Percentiles rank a stretch among this genome's conserved stretches.
phyloP scores from a whole-genome alignment of 2,113 vertebrate genomes.

The Otolemur garnettii region DNA sequence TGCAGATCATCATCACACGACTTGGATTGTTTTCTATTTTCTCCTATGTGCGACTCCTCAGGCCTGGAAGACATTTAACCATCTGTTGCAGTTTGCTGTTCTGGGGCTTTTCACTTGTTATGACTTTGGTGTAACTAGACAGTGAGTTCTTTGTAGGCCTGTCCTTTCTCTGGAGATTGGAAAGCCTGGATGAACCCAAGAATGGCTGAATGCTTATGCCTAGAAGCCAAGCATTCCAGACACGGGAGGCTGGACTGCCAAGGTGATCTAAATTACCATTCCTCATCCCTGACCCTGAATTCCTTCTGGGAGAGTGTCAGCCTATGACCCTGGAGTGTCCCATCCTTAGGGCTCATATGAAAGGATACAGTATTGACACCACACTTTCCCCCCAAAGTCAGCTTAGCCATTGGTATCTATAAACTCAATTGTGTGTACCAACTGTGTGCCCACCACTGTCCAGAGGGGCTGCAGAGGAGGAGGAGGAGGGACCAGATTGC shows the following conservation, averaged over 20 bases:
- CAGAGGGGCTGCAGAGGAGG: not conserved
- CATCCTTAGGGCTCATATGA: not conserved
- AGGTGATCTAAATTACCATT: not conserved
- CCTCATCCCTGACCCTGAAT: not conserved
- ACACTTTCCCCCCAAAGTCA: not conserved
- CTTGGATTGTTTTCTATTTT: conserved; percentile 32
- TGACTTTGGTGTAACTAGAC: conserved; percentile 60
- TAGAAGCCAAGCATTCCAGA: not conserved
- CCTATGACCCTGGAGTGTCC: not conserved
- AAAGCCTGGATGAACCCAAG: not conserved
- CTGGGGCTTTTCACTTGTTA: conserved; percentile 53
- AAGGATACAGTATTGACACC: not conserved
- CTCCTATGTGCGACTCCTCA: conserved; percentile 42
- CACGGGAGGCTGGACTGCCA: not conserved
- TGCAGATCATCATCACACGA: not conserved
- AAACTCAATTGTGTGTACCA: conserved; percentile 10
- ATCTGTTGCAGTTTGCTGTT: conserved; percentile 71
- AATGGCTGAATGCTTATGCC: not conserved
- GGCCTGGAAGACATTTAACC: conserved; percentile 69
- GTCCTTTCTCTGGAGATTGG: not conserved
- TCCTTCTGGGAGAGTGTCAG: not conserved
- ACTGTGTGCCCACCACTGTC: not conserved
- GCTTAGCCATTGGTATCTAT: not conserved
- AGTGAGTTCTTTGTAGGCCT: conserved; percentile 16
- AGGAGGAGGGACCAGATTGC: not conserved